Evolutionary conservation across 2,113 vertebrate species (phyloP).

Genomic region (Crotalus tigris): DNA sequence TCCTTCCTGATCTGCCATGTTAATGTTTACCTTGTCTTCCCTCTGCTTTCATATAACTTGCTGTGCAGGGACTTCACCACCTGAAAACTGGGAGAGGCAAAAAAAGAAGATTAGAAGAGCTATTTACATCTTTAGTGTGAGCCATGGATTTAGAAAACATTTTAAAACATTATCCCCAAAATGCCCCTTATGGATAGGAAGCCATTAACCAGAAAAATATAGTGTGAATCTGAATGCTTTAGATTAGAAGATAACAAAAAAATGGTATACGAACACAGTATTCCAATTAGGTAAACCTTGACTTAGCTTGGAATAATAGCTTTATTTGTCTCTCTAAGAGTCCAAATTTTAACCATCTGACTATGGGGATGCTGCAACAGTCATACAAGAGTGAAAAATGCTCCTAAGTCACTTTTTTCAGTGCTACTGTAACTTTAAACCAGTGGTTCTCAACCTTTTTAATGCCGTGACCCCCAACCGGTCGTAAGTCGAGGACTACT

Average conservation of each 20-base stretch:
- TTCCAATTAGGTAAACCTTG: neutral
- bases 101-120: neutral
- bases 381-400: neutral
- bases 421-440: neutral
- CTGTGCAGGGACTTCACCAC: conserved; percentile 81
- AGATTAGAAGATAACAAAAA: neutral
- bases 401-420: neutral
- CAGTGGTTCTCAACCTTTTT: too few relatives aligned
- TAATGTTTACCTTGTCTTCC: conserved; percentile 78
- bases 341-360: neutral
- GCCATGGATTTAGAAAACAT: neutral
- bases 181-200: neutral
- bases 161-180: neutral
- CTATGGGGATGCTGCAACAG: neutral
- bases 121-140: neutral
- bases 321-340: neutral
- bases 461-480: too few relatives aligned
- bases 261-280: neutral
- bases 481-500: too few relatives aligned
- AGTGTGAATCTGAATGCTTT: neutral
- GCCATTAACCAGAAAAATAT: neutral
- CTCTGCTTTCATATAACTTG: conserved; percentile 80
- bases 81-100: conserved; percentile 76
- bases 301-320: too few relatives aligned
- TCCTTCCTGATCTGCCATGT: neutral